Conservation (phyloP, 1,140 invertebrate genomes). For the Chionoecetes opilio region DNA sequence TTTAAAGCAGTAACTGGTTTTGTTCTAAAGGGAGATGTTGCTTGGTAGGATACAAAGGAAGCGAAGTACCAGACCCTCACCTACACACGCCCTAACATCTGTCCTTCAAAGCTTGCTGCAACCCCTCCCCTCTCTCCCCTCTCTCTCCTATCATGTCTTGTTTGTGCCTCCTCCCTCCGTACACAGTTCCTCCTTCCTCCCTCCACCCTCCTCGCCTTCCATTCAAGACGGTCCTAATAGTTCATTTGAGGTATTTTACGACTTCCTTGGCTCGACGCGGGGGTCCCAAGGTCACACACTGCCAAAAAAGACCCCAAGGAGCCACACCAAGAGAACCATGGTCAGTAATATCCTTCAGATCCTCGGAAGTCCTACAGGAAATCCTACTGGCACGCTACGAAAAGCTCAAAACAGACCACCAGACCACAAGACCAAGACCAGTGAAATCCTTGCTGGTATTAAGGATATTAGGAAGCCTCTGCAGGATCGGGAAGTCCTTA, state of each 20-base stretch:
- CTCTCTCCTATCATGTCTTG: not conserved
- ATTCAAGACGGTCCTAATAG: not conserved
- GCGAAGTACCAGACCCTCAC: not conserved
- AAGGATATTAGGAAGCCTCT: no score
- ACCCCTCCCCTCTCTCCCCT: not conserved
- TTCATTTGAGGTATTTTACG: conserved; percentile 17
- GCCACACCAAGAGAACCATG: not conserved
- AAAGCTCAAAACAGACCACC: no score
- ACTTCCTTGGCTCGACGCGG: not conserved
- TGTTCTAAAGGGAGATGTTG: no score
- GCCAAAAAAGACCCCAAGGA: not conserved
- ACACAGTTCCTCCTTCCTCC: not conserved
- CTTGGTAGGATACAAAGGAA: not conserved
- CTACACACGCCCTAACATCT: not conserved
- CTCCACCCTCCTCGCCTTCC: not conserved
- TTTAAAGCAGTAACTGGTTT: no score
- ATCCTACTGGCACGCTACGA: no score
- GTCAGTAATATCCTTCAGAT: not conserved
- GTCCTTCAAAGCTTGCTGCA: not conserved
- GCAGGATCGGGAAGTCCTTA: not conserved
- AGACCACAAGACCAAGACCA: no score
- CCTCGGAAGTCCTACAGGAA: not conserved
- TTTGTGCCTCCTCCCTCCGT: not conserved
- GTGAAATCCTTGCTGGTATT: no score
- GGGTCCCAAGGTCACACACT: not conserved